A percentile compares a stretch with the other conserved stretches of the same genome.
Conservation (phyloP, 2,888 invertebrate species). For the Eremobia ochroleuca region DNA sequence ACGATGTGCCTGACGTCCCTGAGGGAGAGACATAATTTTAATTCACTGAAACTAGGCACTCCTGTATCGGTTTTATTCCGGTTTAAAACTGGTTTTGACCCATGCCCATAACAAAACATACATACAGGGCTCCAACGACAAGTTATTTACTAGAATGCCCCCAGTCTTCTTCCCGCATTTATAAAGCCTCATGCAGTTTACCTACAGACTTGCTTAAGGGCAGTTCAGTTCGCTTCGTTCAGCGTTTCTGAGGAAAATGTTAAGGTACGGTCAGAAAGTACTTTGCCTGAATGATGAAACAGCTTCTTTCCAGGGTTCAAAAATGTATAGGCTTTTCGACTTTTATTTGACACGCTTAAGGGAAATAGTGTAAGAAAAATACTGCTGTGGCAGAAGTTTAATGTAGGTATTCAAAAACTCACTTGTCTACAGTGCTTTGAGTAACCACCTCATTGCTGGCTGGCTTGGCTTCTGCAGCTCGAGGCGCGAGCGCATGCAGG, state of each 20-base stretch:
- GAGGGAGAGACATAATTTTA: slow-evolving; percentile 33
- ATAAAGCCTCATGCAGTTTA: slow-evolving; percentile 15
- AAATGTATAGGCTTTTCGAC: not conserved
- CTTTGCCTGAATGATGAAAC: slow-evolving; percentile 2
- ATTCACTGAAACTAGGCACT: not conserved
- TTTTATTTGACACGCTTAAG: not conserved
- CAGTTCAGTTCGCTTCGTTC: slow-evolving; percentile 26
- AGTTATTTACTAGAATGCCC: slow-evolving; percentile 19
- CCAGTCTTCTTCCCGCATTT: not conserved
- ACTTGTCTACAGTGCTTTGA: slow-evolving; percentile 82
- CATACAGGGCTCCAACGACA: slow-evolving; percentile 33
- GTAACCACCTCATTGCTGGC: slow-evolving; percentile 77
- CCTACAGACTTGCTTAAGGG: slow-evolving; percentile 14
- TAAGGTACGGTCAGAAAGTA: slow-evolving; percentile 7
- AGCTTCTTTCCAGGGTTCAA: not conserved
- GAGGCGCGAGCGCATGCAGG: slow-evolving; percentile 68
- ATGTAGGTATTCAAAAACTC: slow-evolving; percentile 63
- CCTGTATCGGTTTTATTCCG: not conserved
- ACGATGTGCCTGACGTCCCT: slow-evolving; percentile 85
- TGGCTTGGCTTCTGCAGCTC: slow-evolving; percentile 47
- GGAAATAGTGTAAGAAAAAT: not conserved
- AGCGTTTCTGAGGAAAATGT: slow-evolving; percentile 48
- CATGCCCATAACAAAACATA: slow-evolving; percentile 26
- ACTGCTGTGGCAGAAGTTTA: not conserved
- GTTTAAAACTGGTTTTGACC: slow-evolving; percentile 15